Evolutionary conservation across 2,888 invertebrate genomes (phyloP).

Genomic region (Dermolepida albohirtum): DNA sequence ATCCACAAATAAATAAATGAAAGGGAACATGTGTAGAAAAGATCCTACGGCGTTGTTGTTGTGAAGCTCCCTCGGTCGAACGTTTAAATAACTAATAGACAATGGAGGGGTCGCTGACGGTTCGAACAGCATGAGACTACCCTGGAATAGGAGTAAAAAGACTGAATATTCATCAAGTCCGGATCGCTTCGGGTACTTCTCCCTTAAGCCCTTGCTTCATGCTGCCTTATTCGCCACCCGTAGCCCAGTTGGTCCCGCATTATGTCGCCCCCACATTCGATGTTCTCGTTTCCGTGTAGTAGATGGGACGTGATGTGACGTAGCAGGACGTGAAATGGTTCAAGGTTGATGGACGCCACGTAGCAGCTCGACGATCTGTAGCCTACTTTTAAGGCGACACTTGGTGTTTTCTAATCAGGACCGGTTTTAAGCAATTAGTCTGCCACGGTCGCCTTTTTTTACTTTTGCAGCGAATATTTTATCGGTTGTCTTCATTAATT

Average conservation of each 20-base stretch:
- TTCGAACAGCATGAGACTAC: neutral
- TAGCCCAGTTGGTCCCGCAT: neutral
- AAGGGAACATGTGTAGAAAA: constrained; percentile 1
- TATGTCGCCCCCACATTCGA: neutral
- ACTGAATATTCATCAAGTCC: no score
- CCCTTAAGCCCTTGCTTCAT: neutral
- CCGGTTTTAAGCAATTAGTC: no score
- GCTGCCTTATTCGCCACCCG: neutral
- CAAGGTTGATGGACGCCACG: no score
- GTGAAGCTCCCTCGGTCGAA: neutral
- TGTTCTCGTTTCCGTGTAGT: no score
- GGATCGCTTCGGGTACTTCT: no score
- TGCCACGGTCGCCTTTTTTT: no score
- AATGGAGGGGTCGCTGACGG: constrained; percentile 3
- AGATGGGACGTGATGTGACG: neutral
- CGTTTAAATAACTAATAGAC: constrained; percentile 24
- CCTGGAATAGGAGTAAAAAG: neutral
- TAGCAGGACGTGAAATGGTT: neutral
- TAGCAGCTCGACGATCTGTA: no score
- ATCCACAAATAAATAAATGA: neutral
- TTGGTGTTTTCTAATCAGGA: no score
- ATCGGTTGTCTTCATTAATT: no score
- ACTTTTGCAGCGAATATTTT: no score
- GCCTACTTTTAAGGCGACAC: no score
- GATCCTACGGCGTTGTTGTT: neutral